phyloP scores from a whole-genome alignment of 2,113 vertebrate genomes.

The Willisornis vidua region DNA sequence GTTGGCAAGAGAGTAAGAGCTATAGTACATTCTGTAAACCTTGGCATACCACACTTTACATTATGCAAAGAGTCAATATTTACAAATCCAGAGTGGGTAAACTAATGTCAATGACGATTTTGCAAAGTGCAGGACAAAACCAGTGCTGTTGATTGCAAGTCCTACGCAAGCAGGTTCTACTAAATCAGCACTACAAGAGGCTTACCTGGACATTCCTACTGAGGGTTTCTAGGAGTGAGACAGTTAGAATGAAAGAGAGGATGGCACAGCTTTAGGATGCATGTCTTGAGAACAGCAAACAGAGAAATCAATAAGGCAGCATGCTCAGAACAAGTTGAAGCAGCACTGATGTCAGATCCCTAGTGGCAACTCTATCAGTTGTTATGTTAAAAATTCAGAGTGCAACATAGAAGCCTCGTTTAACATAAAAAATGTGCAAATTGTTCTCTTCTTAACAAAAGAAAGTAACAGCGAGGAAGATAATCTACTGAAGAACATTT shows the following conservation, averaged over 20 bases:
- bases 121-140: slow-evolving; percentile 82
- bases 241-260: slow-evolving; percentile 54
- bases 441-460: slow-evolving; percentile 82
- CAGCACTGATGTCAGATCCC: slow-evolving; percentile 75
- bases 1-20: slow-evolving; percentile 84
- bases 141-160: slow-evolving; percentile 73
- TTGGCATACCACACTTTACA: slow-evolving; percentile 89
- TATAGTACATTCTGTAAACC: slow-evolving; percentile 95
- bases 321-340: slow-evolving; percentile 78
- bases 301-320: slow-evolving; percentile 80
- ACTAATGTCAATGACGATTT: slow-evolving; percentile 71
- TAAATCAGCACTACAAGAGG: slow-evolving; percentile 65
- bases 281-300: slow-evolving; percentile 59
- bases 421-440: slow-evolving; percentile 91
- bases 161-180: slow-evolving; percentile 69
- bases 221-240: slow-evolving; percentile 71
- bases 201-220: slow-evolving; percentile 66
- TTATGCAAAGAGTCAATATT: slow-evolving; percentile 87
- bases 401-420: slow-evolving; percentile 85
- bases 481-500: slow-evolving; percentile 74
- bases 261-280: slow-evolving; percentile 48
- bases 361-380: slow-evolving; percentile 70
- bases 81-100: slow-evolving; percentile 80
- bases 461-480: slow-evolving; percentile 75
- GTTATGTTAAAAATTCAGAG: slow-evolving; percentile 78